Evolutionary conservation across 2,113 vertebrate genomes (phyloP).

Genomic region (Prunella fulvescens): DNA sequence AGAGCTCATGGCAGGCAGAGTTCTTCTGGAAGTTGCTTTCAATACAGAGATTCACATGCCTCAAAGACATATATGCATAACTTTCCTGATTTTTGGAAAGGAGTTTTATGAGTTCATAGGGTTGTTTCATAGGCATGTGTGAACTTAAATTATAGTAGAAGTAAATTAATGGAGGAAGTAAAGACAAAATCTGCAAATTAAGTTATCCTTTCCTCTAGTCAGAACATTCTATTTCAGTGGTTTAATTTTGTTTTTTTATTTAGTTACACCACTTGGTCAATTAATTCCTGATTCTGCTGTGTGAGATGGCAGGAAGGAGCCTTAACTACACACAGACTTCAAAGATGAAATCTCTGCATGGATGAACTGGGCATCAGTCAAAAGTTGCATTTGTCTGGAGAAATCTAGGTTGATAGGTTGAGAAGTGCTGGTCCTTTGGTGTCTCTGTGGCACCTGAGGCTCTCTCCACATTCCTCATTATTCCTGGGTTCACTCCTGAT

Average conservation of each 20-base stretch:
- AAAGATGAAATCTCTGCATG: background rate
- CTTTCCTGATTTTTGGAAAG: background rate
- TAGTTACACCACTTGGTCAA: background rate
- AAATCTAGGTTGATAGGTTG: background rate
- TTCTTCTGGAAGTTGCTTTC: background rate
- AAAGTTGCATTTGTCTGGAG: background rate
- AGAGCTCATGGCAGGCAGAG: background rate
- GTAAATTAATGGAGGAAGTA: background rate
- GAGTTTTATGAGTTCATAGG: background rate
- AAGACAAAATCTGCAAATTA: background rate
- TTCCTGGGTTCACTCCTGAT: background rate
- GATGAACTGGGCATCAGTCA: background rate
- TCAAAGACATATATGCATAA: rapidly evolving
- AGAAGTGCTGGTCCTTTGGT: background rate
- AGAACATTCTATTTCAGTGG: background rate
- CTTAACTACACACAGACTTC: background rate
- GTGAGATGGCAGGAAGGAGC: background rate
- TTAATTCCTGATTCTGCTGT: background rate
- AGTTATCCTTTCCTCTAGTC: background rate
- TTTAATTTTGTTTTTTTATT: background rate
- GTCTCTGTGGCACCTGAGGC: rapidly evolving
- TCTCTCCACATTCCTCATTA: rapidly evolving
- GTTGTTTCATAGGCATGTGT: background rate
- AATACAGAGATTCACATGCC: background rate
- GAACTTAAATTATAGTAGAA: background rate